Conservation (phyloP, 2,113 vertebrate genomes). For the Rhea americana region DNA sequence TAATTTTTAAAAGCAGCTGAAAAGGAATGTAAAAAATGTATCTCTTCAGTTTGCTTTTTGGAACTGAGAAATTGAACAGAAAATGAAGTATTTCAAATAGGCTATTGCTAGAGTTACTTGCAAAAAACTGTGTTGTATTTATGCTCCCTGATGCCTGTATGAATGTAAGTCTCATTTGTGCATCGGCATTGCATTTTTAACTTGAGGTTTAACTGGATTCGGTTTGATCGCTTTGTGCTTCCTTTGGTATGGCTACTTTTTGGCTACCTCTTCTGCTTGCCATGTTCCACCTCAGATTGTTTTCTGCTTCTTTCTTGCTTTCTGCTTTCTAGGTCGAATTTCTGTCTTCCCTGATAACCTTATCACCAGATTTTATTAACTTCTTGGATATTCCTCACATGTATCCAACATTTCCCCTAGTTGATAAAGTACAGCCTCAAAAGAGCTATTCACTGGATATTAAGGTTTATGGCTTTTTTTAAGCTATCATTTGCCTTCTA, state of each 20-base stretch:
- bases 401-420: background rate
- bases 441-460: background rate
- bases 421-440: background rate
- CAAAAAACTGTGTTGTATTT: fast-evolving
- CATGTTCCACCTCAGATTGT: background rate
- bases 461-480: background rate
- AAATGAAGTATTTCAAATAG: background rate
- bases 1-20: background rate
- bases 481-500: background rate
- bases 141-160: background rate
- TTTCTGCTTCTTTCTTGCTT: background rate
- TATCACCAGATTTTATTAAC: background rate
- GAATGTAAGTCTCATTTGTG: background rate
- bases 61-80: background rate
- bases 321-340: background rate
- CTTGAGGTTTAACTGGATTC: background rate
- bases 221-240: background rate
- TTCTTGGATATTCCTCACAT: background rate
- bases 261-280: background rate
- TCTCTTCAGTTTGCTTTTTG: background rate
- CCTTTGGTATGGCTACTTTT: background rate
- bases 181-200: background rate
- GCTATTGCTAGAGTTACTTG: fast-evolving
- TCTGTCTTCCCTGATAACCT: background rate
- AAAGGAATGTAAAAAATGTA: background rate